Evolutionary conservation across 2,888 invertebrate genomes (phyloP).

Genomic region (Aphidoletes aphidimyza): DNA sequence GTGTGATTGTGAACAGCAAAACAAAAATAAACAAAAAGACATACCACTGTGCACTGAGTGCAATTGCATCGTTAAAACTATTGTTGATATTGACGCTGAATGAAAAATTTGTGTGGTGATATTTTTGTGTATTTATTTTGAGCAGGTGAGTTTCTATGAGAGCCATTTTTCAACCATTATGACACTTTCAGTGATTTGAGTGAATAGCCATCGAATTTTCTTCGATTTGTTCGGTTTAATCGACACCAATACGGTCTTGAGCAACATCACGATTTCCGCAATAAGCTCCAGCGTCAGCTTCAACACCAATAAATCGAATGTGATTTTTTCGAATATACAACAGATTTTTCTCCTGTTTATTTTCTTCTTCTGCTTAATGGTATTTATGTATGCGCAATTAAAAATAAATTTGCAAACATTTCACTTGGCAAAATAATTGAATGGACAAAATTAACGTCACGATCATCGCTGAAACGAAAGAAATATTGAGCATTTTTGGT

Average conservation of each 20-base stretch:
- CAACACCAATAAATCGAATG: too few relatives aligned
- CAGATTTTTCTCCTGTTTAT: too few relatives aligned
- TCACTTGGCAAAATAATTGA: conserved; percentile 33
- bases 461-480: background rate
- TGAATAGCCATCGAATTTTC: background rate
- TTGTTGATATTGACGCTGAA: background rate
- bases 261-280: too few relatives aligned
- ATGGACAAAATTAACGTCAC: background rate
- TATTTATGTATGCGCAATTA: background rate
- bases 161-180: too few relatives aligned
- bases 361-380: background rate
- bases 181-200: too few relatives aligned
- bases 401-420: background rate
- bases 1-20: conserved; percentile 29
- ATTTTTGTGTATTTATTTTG: background rate
- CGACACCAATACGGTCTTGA: background rate
- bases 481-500: background rate
- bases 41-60: background rate
- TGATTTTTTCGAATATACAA: too few relatives aligned
- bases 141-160: conserved; percentile 26
- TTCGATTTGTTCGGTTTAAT: too few relatives aligned
- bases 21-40: background rate
- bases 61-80: background rate
- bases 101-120: background rate
- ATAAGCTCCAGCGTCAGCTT: too few relatives aligned